A percentile compares a stretch with the other conserved stretches of the same genome.
Conservation (phyloP, 1,140 invertebrate genomes). For the Arion vulgaris region DNA sequence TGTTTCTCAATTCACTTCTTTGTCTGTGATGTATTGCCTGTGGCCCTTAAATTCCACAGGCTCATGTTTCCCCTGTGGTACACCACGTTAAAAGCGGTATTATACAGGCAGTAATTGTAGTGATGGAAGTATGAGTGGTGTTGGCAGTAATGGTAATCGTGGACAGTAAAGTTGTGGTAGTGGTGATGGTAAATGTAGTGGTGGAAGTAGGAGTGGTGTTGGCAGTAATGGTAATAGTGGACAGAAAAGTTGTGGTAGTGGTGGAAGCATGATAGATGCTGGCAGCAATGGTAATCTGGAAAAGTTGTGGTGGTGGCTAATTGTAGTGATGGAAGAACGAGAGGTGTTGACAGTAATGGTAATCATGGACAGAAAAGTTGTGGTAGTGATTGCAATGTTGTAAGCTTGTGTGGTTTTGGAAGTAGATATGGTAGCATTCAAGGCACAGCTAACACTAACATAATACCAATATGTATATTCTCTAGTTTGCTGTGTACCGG, state of each 20-base stretch:
- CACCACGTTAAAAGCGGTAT: no score
- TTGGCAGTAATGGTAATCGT: background rate
- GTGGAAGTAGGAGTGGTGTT: background rate
- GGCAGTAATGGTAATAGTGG: no score
- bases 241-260: no score
- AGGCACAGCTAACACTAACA: background rate
- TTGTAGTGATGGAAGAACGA: no score
- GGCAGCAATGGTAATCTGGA: background rate
- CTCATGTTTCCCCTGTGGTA: background rate
- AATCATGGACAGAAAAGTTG: background rate
- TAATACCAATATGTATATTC: background rate
- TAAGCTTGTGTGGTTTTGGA: background rate
- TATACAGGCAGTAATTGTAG: no score
- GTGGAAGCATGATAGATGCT: no score
- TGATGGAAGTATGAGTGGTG: no score
- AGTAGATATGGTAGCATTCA: background rate
- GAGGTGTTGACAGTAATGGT: background rate
- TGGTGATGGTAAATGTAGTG: background rate
- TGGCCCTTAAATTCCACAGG: background rate
- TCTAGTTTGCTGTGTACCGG: slow-evolving; percentile 15
- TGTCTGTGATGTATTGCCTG: no score
- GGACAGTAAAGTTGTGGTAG: background rate
- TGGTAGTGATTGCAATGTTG: background rate
- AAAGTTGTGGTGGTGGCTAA: background rate
- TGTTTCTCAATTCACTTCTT: no score